These are phyloP conservation scores for Lepidonotus clava DNA, from an alignment of 2,888 invertebrate species.

Conservation along the genomic window DNA sequence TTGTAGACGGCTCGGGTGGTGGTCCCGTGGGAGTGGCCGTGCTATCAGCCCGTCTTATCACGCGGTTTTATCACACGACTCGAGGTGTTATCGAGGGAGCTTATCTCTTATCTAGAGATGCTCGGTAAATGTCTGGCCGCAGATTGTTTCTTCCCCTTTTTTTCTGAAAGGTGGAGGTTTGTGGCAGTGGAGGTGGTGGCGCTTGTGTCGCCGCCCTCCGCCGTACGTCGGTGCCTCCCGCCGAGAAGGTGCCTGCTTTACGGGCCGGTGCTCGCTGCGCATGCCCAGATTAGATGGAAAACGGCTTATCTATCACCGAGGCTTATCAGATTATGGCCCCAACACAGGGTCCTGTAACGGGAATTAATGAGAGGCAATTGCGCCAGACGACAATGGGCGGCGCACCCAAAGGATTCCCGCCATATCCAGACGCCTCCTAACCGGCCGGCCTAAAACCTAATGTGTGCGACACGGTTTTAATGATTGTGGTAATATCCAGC, in stretches of 20 bases:
- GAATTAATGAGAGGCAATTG: slow-evolving; percentile 17
- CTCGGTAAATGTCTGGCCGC: background rate
- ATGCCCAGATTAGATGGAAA: background rate
- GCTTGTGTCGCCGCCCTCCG: too few relatives aligned
- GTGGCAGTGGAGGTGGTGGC: too few relatives aligned
- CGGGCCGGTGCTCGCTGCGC: background rate
- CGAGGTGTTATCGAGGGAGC: background rate
- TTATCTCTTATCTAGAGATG: background rate
- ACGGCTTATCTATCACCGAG: background rate
- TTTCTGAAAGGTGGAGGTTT: too few relatives aligned
- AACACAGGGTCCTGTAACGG: background rate
- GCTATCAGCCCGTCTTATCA: background rate
- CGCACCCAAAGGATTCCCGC: too few relatives aligned
- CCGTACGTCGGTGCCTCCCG: too few relatives aligned
- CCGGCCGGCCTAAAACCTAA: too few relatives aligned
- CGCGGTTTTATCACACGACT: background rate
- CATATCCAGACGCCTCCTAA: too few relatives aligned
- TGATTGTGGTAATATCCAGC: too few relatives aligned
- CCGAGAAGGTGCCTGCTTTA: background rate
- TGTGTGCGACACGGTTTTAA: too few relatives aligned
- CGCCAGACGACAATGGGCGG: background rate
- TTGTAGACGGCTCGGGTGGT: background rate
- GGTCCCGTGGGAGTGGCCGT: background rate
- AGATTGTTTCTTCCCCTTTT: background rate
- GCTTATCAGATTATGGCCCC: background rate